These are phyloP conservation scores for Gastrophryne carolinensis DNA, from an alignment of 2,797 vertebrate species.

Conservation along the genomic window DNA sequence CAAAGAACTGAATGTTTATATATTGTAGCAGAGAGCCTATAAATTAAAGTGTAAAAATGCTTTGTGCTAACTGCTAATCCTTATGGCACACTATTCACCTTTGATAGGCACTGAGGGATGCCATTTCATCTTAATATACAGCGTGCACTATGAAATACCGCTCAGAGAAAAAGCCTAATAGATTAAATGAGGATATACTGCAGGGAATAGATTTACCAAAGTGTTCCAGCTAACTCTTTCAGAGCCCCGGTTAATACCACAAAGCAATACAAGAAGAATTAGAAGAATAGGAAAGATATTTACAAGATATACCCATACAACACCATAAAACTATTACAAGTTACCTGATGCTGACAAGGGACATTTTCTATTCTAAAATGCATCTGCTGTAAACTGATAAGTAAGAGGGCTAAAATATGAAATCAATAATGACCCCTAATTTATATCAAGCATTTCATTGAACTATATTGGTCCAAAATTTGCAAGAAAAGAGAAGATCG, in stretches of 20 bases:
- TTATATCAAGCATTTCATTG: too few species aligned
- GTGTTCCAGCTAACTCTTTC: background rate
- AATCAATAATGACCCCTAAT: too few species aligned
- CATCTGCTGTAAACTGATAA: too few species aligned
- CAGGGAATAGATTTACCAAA: constrained; percentile 9
- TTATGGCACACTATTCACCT: constrained; percentile 44
- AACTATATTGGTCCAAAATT: too few species aligned
- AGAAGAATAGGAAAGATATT: background rate
- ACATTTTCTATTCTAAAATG: background rate
- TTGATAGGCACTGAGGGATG: constrained; percentile 32
- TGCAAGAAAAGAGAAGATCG: too few species aligned
- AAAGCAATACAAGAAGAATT: constrained; percentile 10
- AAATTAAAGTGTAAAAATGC: constrained; percentile 44
- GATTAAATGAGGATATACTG: constrained; percentile 35
- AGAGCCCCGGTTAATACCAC: background rate
- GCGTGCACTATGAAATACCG: constrained; percentile 31
- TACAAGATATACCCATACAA: background rate
- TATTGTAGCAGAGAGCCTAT: constrained; percentile 36
- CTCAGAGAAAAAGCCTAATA: constrained; percentile 12
- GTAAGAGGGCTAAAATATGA: too few species aligned
- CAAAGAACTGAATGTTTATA: constrained; percentile 44
- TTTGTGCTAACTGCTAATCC: constrained; percentile 39
- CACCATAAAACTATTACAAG: background rate
- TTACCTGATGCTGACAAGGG: background rate
- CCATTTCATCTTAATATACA: constrained; percentile 40